Evolutionary conservation across 2,113 vertebrate species (phyloP).

Genomic region (Podiceps cristatus): DNA sequence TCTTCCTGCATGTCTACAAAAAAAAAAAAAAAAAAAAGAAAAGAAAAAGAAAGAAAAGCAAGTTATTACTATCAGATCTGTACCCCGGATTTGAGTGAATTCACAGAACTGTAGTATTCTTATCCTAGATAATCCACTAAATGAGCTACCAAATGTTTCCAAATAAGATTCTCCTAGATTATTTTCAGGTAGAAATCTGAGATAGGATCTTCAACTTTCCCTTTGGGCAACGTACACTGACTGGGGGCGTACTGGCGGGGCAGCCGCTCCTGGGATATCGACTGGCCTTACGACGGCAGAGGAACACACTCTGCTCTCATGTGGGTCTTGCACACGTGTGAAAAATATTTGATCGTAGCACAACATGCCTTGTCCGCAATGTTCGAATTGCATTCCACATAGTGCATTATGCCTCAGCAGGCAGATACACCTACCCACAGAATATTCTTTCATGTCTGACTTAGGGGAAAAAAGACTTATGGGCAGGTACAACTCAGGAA

Average conservation of each 20-base stretch:
- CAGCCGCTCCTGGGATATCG: neutral
- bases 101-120: neutral
- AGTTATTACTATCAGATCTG: neutral
- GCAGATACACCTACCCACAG: neutral
- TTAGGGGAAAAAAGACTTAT: neutral
- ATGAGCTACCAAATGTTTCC: neutral
- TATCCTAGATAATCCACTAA: neutral
- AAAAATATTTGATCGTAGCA: neutral
- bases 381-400: rapidly evolving
- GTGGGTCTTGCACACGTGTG: neutral
- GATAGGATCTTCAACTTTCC: neutral
- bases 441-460: neutral
- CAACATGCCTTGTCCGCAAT: neutral
- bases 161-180: neutral
- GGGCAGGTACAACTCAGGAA: neutral
- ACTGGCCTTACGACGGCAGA: neutral
- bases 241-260: rapidly evolving
- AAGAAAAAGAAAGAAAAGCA: neutral
- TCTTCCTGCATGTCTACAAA: neutral
- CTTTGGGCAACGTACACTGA: neutral
- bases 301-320: neutral
- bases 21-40: neutral
- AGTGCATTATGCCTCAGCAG: neutral
- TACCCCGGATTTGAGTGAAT: neutral
- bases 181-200: neutral